Conservation (phyloP, 2,888 invertebrate genomes). For the Mellilla xanthometata region DNA sequence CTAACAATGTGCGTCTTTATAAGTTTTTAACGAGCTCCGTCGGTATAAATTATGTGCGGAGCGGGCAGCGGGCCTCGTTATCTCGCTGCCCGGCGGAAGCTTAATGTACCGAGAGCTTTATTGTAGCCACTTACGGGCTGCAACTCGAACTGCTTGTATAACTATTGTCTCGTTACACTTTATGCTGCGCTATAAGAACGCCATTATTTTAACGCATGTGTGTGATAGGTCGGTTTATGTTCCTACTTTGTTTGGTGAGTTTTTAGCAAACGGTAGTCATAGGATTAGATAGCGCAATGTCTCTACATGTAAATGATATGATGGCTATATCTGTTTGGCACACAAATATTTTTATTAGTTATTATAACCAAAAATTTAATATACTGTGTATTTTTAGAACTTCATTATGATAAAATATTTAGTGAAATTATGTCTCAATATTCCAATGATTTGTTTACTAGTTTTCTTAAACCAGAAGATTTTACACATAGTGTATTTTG, state of each 20-base stretch:
- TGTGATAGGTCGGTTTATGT: conserved; percentile 1
- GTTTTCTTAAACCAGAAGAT: too few relatives aligned
- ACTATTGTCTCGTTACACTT: conserved; percentile 42
- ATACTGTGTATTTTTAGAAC: too few relatives aligned
- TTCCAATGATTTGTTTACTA: too few relatives aligned
- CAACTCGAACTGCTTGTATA: conserved; percentile 42
- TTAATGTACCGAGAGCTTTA: conserved; percentile 81
- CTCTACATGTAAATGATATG: too few relatives aligned
- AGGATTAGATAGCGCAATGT: too few relatives aligned
- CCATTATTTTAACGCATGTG: conserved; percentile 20
- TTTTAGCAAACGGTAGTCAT: neutral
- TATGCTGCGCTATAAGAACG: conserved; percentile 23
- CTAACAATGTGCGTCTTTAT: conserved; percentile 83
- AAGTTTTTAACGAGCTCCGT: conserved; percentile 82
- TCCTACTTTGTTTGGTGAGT: conserved; percentile 6
- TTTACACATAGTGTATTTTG: too few relatives aligned
- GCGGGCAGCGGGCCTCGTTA: conserved; percentile 80
- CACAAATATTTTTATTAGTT: too few relatives aligned
- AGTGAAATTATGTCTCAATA: too few relatives aligned
- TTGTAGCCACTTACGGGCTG: conserved; percentile 77
- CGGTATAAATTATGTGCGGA: conserved; percentile 81
- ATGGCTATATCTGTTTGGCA: too few relatives aligned
- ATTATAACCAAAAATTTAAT: too few relatives aligned
- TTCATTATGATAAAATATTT: too few relatives aligned
- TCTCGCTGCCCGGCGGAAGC: conserved; percentile 79